phyloP scores from a whole-genome alignment of 2,113 vertebrate genomes.

The Progne subis region DNA sequence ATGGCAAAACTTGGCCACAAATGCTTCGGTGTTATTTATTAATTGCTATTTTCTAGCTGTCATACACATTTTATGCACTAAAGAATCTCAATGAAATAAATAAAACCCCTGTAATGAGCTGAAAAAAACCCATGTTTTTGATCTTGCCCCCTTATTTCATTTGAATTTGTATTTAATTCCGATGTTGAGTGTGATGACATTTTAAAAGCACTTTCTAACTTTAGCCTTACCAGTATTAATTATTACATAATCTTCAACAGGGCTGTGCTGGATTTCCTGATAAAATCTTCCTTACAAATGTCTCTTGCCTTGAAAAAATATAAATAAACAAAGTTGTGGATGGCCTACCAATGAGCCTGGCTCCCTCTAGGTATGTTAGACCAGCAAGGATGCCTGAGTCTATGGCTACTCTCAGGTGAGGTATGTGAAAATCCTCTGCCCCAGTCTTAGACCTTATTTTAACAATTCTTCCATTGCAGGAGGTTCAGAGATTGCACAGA shows the following conservation, averaged over 20 bases:
- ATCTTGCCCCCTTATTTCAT: not conserved
- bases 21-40: not conserved
- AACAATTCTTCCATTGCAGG: not conserved
- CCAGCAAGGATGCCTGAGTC: not conserved
- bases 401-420: not conserved
- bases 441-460: not conserved
- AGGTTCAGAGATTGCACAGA: not conserved
- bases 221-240: not conserved
- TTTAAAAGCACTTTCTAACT: not conserved
- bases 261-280: not conserved
- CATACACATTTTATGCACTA: not conserved
- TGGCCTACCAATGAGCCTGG: not conserved
- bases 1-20: not conserved
- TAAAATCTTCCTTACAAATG: not conserved
- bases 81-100: not conserved
- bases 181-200: not conserved
- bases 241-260: not conserved
- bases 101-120: not conserved
- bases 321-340: not conserved
- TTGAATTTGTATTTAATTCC: not conserved
- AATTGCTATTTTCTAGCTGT: not conserved
- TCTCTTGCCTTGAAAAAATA: not conserved
- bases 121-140: not conserved
- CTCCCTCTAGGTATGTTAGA: not conserved
- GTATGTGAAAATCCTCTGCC: not conserved